Percentiles rank a stretch among this genome's conserved stretches.
phyloP scores from a whole-genome alignment of 2,113 vertebrate species.

The Gasterosteus nipponicus region DNA sequence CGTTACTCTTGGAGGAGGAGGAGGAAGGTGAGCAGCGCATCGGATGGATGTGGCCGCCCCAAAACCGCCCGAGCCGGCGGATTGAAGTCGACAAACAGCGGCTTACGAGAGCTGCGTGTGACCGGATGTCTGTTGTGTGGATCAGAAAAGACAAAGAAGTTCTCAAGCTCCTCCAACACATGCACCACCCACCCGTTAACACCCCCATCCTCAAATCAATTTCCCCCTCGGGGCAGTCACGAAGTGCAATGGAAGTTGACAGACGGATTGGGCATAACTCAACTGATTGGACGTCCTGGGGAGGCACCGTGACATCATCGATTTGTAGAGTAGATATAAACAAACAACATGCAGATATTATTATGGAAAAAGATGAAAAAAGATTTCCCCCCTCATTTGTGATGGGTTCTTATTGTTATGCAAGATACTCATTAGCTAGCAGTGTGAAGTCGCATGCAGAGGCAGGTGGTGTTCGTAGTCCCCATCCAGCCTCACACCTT shows the following conservation, averaged over 20 bases:
- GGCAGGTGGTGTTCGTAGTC: neutral
- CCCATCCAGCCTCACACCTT: neutral
- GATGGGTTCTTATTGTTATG: neutral
- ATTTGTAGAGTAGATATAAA: slow-evolving; percentile 4
- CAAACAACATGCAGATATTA: slow-evolving; percentile 1
- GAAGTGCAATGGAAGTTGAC: neutral
- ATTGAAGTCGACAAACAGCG: neutral
- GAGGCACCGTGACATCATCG: neutral
- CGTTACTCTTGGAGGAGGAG: neutral
- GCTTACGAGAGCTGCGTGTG: neutral
- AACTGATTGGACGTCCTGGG: neutral
- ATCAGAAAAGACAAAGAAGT: neutral
- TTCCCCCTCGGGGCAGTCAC: too few relatives aligned
- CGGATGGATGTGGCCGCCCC: neutral
- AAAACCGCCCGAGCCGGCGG: neutral
- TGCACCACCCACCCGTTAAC: too few relatives aligned
- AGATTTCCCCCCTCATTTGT: neutral
- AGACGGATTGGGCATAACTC: neutral
- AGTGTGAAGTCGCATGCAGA: neutral
- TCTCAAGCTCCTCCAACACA: neutral
- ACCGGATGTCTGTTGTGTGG: neutral
- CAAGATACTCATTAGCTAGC: neutral
- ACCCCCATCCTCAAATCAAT: neutral
- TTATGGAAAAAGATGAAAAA: neutral
- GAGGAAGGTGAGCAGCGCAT: neutral